These are phyloP conservation scores for Tragelaphus strepsiceros DNA, from an alignment of 2,113 vertebrate genomes.

Conservation along the genomic window DNA sequence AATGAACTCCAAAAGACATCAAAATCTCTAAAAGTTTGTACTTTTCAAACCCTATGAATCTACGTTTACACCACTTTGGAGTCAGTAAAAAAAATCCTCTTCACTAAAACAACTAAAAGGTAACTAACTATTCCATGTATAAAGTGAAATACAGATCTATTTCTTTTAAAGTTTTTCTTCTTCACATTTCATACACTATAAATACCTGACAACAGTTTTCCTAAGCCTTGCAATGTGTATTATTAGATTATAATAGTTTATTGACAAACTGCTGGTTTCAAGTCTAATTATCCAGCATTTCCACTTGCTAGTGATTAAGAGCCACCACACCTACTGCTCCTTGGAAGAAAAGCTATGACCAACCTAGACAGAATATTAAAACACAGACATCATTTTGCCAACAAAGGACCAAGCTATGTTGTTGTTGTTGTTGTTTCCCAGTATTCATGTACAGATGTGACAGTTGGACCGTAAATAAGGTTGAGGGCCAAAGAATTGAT, in stretches of 20 bases:
- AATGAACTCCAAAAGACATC: background rate
- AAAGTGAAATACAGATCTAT: background rate
- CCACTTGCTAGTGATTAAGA: background rate
- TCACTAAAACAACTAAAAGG: background rate
- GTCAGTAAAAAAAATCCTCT: background rate
- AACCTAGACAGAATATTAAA: background rate
- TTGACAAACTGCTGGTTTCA: background rate
- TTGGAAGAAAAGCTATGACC: background rate
- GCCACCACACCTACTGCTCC: background rate
- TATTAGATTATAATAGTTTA: background rate
- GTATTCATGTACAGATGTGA: background rate
- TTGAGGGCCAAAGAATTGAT: background rate
- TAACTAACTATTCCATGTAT: background rate
- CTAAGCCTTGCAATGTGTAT: background rate
- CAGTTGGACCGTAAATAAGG: background rate
- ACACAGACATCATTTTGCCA: background rate
- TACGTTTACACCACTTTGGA: background rate
- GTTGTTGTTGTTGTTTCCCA: background rate
- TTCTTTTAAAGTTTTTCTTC: background rate
- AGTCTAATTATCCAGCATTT: background rate
- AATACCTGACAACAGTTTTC: background rate
- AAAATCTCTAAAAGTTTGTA: background rate
- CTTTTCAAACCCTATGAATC: background rate
- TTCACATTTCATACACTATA: background rate
- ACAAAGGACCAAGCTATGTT: background rate